These are phyloP conservation scores for Lucilia cuprina DNA, from an alignment of 1,140 invertebrate species.

Conservation along the genomic window DNA sequence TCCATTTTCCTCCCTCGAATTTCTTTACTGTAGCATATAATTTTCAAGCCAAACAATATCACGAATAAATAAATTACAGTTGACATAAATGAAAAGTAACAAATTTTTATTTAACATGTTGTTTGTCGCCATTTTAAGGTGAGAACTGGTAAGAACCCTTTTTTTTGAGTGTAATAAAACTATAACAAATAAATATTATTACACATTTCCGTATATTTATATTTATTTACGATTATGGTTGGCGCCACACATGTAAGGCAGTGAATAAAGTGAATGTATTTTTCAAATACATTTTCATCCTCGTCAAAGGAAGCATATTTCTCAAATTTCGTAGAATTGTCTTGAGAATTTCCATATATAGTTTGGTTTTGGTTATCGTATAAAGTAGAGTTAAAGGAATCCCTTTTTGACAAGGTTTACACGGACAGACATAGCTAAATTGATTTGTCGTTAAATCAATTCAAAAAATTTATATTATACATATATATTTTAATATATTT, in stretches of 20 bases:
- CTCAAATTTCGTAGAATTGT: too few relatives aligned
- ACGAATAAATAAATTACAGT: neutral
- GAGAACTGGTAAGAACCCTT: neutral
- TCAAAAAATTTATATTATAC: too few relatives aligned
- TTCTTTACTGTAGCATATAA: neutral
- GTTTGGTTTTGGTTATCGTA: too few relatives aligned
- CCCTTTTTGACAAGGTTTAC: too few relatives aligned
- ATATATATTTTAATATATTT: too few relatives aligned
- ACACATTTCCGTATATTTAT: neutral
- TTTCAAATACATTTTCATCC: too few relatives aligned
- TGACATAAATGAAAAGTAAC: neutral
- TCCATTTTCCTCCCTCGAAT: neutral
- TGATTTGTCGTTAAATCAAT: too few relatives aligned
- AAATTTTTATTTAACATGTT: neutral
- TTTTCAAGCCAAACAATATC: neutral
- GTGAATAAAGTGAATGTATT: too few relatives aligned
- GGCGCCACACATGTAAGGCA: neutral
- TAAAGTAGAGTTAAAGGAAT: too few relatives aligned
- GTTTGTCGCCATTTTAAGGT: neutral
- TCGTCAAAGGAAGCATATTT: too few relatives aligned
- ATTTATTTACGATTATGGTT: conserved; percentile 12
- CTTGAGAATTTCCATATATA: too few relatives aligned
- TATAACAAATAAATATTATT: neutral
- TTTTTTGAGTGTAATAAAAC: neutral
- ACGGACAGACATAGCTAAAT: too few relatives aligned